Percentiles rank a stretch among this genome's conserved stretches.
phyloP scores from a whole-genome alignment of 1,140 invertebrate genomes.

The Drosophila teissieri region DNA sequence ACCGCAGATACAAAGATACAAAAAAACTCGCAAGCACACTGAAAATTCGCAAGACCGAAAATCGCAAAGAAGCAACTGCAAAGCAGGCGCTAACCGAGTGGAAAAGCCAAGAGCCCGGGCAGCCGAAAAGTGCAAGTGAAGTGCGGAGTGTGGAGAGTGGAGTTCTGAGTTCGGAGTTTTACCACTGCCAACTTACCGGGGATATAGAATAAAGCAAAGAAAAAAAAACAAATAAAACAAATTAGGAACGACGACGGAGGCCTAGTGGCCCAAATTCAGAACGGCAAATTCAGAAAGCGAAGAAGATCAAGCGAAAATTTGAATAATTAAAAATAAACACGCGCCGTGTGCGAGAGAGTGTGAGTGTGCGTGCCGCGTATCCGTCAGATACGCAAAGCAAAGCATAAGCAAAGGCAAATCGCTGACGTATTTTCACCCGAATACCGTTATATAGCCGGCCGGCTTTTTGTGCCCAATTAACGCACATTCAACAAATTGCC shows the following conservation, averaged over 20 bases:
- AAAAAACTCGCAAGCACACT: slow-evolving; percentile 17
- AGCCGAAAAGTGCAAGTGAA: slow-evolving; percentile 55
- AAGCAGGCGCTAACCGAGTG: slow-evolving; percentile 8
- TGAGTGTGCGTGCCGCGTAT: slow-evolving; percentile 54
- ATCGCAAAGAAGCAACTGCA: slow-evolving; percentile 5
- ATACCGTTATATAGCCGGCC: slow-evolving; percentile 66
- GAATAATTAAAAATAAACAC: slow-evolving; percentile 81
- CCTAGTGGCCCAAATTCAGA: slow-evolving; percentile 76
- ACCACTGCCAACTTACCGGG: not conserved
- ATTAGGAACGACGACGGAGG: slow-evolving; percentile 74
- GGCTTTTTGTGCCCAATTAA: slow-evolving; percentile 84
- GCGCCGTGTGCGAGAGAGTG: slow-evolving; percentile 40
- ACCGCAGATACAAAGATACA: slow-evolving; percentile 40
- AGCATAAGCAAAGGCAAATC: not conserved
- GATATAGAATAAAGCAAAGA: not conserved
- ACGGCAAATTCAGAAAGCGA: slow-evolving; percentile 44
- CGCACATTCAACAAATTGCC: slow-evolving; percentile 64
- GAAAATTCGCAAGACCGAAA: slow-evolving; percentile 23
- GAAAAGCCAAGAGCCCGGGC: slow-evolving; percentile 13
- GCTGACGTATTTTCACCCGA: slow-evolving; percentile 63
- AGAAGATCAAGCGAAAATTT: slow-evolving; percentile 65
- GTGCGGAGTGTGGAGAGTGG: slow-evolving; percentile 6
- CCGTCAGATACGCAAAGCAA: slow-evolving; percentile 66
- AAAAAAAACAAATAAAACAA: slow-evolving; percentile 33
- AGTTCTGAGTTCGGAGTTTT: slow-evolving; percentile 6